Base-by-base conservation (phyloP, 2,113 vertebrate species). In the Melanostigma gelatinosum region DNA sequence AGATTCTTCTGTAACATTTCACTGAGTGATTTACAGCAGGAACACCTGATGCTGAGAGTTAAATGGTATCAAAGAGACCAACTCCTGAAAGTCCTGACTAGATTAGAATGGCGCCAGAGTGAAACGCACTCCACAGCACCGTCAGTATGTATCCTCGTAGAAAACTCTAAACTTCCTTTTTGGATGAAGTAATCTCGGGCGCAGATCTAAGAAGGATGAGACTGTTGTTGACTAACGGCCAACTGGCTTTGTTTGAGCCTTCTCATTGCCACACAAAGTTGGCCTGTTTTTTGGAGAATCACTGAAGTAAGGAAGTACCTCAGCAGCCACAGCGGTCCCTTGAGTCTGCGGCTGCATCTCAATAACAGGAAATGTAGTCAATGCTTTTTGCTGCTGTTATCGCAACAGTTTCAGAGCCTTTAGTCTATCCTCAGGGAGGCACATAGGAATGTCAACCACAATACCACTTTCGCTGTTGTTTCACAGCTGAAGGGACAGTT, bases 301-400 rank as follows among this genome's bases (percentile, higher is more conserved):
- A 38, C n/a, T 16, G 22, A 68, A 86, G 34, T 16, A 32, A 69
- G 48, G 54, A 72, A 71, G 44, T 40, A 44, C 15, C 72, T 54
- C 42, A 85, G 50, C 50, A 16, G n/a, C 40, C 34, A 32, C 75
- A 61, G 75, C 20, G 1, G 13, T 63, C 86, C 62, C 85, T 2
- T 4, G 76, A 80, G 72, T 73, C 48, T 50, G 54, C 77, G 38
- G 38, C 61, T 6, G 52, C 58, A 69, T 88, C 84, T 85, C 88
- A 90, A 88, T 90, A 93, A 94, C 89, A 93, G 93, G 93, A 93
- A 93, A 22, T 87, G 67, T 74, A 80, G 80, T 74, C 6, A 18
- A 58, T 87, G 64, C 52, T 84, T 76, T 42, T 72, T 88, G 90
- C 79, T 82, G 76, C 64, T 38, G 57, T 91, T 89, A 89, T 83